Base-by-base conservation (phyloP, 1,140 invertebrate species). In the Chlorops oryzae region DNA sequence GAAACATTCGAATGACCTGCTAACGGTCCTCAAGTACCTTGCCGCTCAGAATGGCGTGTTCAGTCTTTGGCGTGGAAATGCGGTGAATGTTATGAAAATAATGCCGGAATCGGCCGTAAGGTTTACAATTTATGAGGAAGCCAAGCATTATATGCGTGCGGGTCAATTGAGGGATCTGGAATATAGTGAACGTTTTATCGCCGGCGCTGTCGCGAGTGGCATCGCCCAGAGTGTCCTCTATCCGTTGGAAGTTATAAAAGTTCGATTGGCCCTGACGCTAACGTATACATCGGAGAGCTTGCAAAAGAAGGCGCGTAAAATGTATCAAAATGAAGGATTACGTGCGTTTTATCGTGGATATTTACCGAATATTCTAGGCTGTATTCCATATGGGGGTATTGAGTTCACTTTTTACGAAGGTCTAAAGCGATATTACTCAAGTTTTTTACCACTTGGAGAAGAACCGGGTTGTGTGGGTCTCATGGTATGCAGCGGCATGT, bases 31-130 rank as follows among this genome's bases (percentile, higher is more conserved):
- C 6, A n/a, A 17, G 1, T 27, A 43, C 28, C 12, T 43, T n/a
- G 12, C 28, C 12, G 4, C 4, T 3, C 15, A 43, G 12, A 25
- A 25, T 22, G 41, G 41, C 5, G n/a, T 43, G 17, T 25, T n/a
- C 2, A 43, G 41, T 12, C 25, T 43, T 23, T 43, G 41, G 41
- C 41, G 41, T 25, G 41, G 41, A 6, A 43, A 43, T 43, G 41
- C n/a, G 9, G 6, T 43, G 10, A 43, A 43, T 27, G 41, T 43
- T 5, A 17, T 43, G 20, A 43, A 43, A 27, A 43, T 43, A 12
- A 43, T n/a, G 4, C 18, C 41, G n/a, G 41, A 43, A 17, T 43
- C 41, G 12, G 41, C 41, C 10, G 28, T 43, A 9, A 43, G 28
- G 23, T 43, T 43, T 27, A 24, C 41, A 5, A n/a, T 43, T 7